These are phyloP conservation scores for Sternarchorhynchus goeldii DNA, from an alignment of 2,797 vertebrate species.

Conservation along the genomic window DNA sequence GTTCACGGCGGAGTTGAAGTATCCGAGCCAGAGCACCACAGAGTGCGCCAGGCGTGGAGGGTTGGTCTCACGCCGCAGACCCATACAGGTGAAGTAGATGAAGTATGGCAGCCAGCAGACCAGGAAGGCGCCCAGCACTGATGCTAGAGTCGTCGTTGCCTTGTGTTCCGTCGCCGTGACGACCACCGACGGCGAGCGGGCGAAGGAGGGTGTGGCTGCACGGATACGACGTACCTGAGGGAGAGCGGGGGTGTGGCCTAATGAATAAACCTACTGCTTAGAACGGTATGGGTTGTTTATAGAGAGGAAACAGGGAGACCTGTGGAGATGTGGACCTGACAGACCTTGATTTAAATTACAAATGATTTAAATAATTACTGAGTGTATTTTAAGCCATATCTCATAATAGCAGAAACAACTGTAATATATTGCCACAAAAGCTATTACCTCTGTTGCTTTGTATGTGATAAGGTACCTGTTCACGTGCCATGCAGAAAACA, in stretches of 20 bases:
- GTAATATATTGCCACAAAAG: no score
- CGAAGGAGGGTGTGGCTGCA: slow-evolving; percentile 73
- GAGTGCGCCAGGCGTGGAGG: slow-evolving; percentile 64
- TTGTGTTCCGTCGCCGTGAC: slow-evolving; percentile 88
- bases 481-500: slow-evolving; percentile 88
- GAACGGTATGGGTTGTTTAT: no score
- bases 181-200: slow-evolving; percentile 60
- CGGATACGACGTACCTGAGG: slow-evolving; percentile 84
- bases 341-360: no score
- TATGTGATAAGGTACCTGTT: slow-evolving; percentile 74
- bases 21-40: slow-evolving; percentile 86
- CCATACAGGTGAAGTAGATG: slow-evolving; percentile 83
- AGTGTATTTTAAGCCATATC: no score
- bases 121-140: slow-evolving; percentile 88
- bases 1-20: slow-evolving; percentile 89
- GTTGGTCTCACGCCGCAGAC: slow-evolving; percentile 70
- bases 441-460: no score
- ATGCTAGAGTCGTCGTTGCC: slow-evolving; percentile 86
- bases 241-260: background rate
- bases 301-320: no score
- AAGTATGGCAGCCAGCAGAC: slow-evolving; percentile 96
- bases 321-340: no score
- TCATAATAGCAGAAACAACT: no score
- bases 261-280: no score
- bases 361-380: no score